phyloP scores from a whole-genome alignment of 64 coral and sea anemone species.

The Dendronephthya gigantea region DNA sequence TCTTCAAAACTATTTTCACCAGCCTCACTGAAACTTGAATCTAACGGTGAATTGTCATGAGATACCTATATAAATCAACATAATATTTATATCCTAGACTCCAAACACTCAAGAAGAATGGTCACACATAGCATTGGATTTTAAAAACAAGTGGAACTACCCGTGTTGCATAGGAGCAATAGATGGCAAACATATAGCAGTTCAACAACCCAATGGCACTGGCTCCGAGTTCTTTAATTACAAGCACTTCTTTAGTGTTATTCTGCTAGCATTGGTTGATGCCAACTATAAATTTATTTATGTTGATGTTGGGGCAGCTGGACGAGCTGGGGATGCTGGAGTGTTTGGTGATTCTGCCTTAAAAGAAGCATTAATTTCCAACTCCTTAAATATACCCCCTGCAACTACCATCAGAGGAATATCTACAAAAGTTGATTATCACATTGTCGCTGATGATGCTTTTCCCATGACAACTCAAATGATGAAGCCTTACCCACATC shows the following conservation, averaged over 20 bases:
- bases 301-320: background rate
- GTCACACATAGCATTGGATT: background rate
- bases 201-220: background rate
- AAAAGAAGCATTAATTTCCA: background rate
- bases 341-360: background rate
- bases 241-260: slow-evolving; percentile 8
- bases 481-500: too few species aligned
- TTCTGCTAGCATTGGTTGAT: background rate
- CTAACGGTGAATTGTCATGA: background rate
- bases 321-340: slow-evolving; percentile 8
- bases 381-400: background rate
- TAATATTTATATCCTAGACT: background rate
- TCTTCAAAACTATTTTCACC: background rate
- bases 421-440: background rate
- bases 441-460: background rate
- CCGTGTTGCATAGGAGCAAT: background rate
- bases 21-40: background rate
- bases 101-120: background rate
- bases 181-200: slow-evolving; percentile 3
- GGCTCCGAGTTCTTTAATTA: slow-evolving; percentile 1
- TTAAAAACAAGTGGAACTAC: background rate
- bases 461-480: background rate
- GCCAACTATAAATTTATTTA: slow-evolving; percentile 18
- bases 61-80: background rate
- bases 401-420: background rate